Base-by-base conservation (phyloP, 2,888 invertebrate species). In the Saturnia pavonia region DNA sequence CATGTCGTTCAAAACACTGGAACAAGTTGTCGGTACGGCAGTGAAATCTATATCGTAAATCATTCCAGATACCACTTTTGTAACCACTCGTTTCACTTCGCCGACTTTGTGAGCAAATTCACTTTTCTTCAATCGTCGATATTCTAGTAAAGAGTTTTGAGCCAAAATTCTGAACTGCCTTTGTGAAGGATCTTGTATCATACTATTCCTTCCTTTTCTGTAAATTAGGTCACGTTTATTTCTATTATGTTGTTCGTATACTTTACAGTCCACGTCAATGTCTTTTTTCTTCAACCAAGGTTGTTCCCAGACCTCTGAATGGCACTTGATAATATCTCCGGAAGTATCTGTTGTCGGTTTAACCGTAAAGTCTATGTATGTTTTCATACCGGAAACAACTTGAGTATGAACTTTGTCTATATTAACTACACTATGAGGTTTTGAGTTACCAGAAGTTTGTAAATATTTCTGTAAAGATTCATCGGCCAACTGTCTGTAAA, bases 21-120 rank as follows among this genome's bases (percentile, higher is more conserved):
- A 67, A 68, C 83, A 84, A 48, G 75, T 75, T 14, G 74, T 77
- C 11, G 82, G 81, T 2, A 78, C 77, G 48, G 88, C 86, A 67
- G 74, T 80, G 72, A 81, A 90, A 71, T 86, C 82, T 63, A 90
- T 86, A 45, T 78, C 73, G 71, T 85, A 87, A 48, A 79, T 79
- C 1, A 72, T 77, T 51, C 90, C 89, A n/a, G 84, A 76, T 1
- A 85, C 84, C 2, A 85, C 72, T 79, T 85, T 75, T n/a, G 74
- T 78, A 4, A 69, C 72, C 1, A 86, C 90, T 69, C 74, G 79
- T 69, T 79, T 82, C 0, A 90, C 83, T 73, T 85, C 77, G 8
- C 83, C 72, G 48, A 90, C 79, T 69, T 78, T 74, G 72, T 85
- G 81, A 27, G 70, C 72, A 40, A 73, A 69, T 57, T 74, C 72